Evolutionary conservation across 2,113 vertebrate genomes (phyloP).

Genomic region (Oenanthe melanoleuca): DNA sequence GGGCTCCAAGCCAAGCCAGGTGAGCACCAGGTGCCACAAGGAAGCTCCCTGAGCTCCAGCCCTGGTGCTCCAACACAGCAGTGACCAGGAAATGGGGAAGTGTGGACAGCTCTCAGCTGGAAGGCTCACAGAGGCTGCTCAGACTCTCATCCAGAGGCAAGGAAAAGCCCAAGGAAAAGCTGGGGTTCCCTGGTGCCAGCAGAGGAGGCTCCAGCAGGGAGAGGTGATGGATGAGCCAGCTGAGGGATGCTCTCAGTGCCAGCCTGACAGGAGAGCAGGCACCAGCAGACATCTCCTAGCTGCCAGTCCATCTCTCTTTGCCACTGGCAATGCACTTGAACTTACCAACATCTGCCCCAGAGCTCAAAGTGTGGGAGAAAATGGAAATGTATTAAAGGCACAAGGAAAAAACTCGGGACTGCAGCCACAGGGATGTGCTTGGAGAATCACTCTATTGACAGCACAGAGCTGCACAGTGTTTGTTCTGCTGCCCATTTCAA

Average conservation of each 20-base stretch:
- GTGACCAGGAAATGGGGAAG: not conserved
- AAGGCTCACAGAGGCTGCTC: not conserved
- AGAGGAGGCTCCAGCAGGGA: not conserved
- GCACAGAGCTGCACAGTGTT: not conserved
- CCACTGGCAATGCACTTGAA: not conserved
- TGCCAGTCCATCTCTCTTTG: not conserved
- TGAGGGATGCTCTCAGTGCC: not conserved
- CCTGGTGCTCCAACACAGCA: not conserved
- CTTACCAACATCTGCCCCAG: not conserved
- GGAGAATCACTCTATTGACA: not conserved
- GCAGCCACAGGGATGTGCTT: not conserved
- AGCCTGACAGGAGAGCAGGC: not conserved
- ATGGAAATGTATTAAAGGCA: not conserved
- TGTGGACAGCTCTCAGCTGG: not conserved
- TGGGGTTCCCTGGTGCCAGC: not conserved
- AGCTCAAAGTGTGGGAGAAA: not conserved
- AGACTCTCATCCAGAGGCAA: not conserved
- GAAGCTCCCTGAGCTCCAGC: not conserved
- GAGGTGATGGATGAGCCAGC: accelerated
- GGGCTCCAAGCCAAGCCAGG: not conserved
- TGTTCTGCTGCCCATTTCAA: not conserved
- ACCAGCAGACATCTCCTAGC: not conserved
- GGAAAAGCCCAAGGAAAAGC: not conserved
- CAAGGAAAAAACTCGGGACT: not conserved
- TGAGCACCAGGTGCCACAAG: not conserved